Conservation (phyloP, 1,140 invertebrate genomes). For the Paracyclopina nana region DNA sequence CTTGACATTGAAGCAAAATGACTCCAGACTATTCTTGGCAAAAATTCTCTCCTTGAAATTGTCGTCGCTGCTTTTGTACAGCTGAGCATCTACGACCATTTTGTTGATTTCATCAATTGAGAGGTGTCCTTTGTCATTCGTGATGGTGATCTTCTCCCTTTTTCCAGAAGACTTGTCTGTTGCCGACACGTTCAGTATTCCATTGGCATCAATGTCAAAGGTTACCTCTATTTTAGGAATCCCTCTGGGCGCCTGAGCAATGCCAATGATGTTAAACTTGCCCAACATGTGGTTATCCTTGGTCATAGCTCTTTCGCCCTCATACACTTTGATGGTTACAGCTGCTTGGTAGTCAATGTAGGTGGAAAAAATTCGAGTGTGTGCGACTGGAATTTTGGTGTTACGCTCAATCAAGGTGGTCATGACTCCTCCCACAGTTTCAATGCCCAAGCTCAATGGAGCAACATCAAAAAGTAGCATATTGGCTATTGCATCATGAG, state of each 20-base stretch:
- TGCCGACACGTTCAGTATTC: conserved; percentile 32
- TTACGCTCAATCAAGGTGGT: conserved; percentile 94
- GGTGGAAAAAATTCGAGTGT: conserved; percentile 97
- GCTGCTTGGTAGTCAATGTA: conserved; percentile 97
- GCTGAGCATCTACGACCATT: conserved; percentile 52
- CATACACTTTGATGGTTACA: conserved; percentile 95
- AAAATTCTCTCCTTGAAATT: conserved; percentile 92
- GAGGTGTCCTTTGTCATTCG: conserved; percentile 39
- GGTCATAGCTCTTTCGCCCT: conserved; percentile 96
- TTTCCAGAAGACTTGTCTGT: conserved; percentile 40
- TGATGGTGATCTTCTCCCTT: conserved; percentile 40
- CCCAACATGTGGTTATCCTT: conserved; percentile 95
- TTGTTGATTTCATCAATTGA: conserved; percentile 39
- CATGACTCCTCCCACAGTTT: conserved; percentile 99
- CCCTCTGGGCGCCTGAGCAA: conserved; percentile 71
- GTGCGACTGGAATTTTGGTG: conserved; percentile 89
- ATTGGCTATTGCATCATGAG: conserved; percentile 66
- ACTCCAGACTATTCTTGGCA: conserved; percentile 72
- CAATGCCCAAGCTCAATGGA: conserved; percentile 93
- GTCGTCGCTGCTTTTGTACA: conserved; percentile 95
- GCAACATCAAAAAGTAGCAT: conserved; percentile 94
- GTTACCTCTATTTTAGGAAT: conserved; percentile 35
- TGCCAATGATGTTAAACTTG: conserved; percentile 94
- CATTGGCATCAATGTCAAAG: conserved; percentile 29
- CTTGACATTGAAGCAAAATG: conserved; percentile 92